Evolutionary conservation across 2,888 invertebrate genomes (phyloP).

Genomic region (Endomychus coccineus): DNA sequence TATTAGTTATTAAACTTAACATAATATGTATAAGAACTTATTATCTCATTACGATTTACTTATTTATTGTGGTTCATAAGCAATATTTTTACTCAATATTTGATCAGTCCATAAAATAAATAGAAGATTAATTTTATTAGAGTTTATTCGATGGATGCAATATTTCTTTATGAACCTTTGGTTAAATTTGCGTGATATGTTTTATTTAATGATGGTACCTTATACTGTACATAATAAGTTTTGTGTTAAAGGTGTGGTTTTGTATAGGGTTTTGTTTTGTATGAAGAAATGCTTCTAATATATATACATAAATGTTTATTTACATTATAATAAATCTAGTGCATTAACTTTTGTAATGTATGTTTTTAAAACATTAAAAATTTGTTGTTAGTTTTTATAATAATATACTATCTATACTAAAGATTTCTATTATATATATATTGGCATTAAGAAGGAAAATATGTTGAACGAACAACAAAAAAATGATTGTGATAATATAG

Average conservation of each 20-base stretch:
- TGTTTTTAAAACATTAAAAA: constrained; percentile 21
- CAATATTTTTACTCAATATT: no score
- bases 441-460: constrained; percentile 28
- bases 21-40: constrained; percentile 7
- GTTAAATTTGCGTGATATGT: constrained; percentile 31
- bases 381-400: constrained; percentile 40
- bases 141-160: constrained; percentile 8
- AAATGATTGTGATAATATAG: constrained; percentile 44
- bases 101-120: no score
- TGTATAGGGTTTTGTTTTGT: constrained; percentile 31
- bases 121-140: no score
- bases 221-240: constrained; percentile 31
- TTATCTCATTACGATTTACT: no score
- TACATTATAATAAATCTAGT: constrained; percentile 21
- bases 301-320: constrained; percentile 23
- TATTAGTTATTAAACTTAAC: constrained; percentile 18
- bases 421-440: constrained; percentile 32
- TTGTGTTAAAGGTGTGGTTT: constrained; percentile 37
- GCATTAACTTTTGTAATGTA: constrained; percentile 24
- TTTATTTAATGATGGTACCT: constrained; percentile 27
- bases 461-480: constrained; percentile 21
- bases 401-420: constrained; percentile 35
- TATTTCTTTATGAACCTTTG: constrained; percentile 8
- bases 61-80: no score
- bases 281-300: constrained; percentile 28